Evolutionary conservation across 2,113 vertebrate species (phyloP), one percentile per base, ranked within the genome.

Genomic region (Brachyhypopomus occidentalis): DNA sequence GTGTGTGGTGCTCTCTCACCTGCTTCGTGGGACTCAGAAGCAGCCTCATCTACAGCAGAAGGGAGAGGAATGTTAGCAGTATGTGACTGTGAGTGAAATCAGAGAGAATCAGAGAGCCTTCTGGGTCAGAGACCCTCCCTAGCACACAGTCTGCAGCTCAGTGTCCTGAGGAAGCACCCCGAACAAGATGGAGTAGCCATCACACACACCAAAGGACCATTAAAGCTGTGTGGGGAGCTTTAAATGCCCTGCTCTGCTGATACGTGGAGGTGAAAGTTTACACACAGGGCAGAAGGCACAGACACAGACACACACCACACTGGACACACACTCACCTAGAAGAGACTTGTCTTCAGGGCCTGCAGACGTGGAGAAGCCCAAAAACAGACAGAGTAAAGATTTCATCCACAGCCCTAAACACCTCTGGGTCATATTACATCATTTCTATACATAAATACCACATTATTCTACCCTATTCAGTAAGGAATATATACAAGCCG

Each of bases 261-360:
- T 67, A 16, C 5, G 14, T 2, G 4, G 62, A 3, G 58, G 17
- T 20, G 22, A 56, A 8, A 11, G 17, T 1, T 41, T 55, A 59
- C 9, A 36, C 9, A 52, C 45, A 52, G 45, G 45, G 14, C 45
- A 52, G 45, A 52, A 52, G 7, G 12, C 45, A 55, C 19, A 7
- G 9, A n/a, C 48, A 23, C 1, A n/a, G n/a, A 60, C 30, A 70
- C 73, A 70, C 6, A 4, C 73, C 5, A 34, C 17, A 25, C 41
- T 62, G 45, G 71, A 84, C 58, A 11, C 27, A 76, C 80, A 87
- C 89, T 80, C 72, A 93, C 91, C 89, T 76, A 86, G 70, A n/a
- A 89, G 56, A 1, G 75, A 79, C 76, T 92, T 93, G 63, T 84
- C 89, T 11, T 69, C 89, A 88, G 78, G 56, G 74, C 76, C 19